phyloP scores from a whole-genome alignment of 2,797 vertebrate genomes.

The Cebuella pygmaea region DNA sequence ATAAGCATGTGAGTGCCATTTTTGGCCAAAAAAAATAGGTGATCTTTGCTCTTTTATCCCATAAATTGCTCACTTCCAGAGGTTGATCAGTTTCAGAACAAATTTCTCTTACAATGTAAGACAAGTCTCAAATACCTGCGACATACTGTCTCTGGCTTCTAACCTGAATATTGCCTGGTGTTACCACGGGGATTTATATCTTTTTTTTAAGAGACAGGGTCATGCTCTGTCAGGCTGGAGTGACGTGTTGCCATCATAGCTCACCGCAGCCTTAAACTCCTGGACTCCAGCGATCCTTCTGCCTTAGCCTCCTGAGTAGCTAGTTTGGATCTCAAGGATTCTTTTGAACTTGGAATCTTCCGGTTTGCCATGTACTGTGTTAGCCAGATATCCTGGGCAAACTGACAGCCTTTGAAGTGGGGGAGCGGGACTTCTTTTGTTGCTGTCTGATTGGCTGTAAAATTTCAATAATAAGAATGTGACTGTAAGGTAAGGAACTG shows the following conservation, averaged over 20 bases:
- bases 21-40: not conserved
- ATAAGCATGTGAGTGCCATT: not conserved
- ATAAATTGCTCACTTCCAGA: not conserved
- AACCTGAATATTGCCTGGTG: not conserved
- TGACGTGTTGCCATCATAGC: not conserved
- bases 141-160: not conserved
- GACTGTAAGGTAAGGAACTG: not conserved
- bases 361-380: not conserved
- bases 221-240: not conserved
- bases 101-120: not conserved
- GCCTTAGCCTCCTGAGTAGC: not conserved
- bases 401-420: not conserved
- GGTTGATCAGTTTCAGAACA: not conserved
- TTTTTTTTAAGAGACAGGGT: not conserved
- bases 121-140: not conserved
- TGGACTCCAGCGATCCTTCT: not conserved
- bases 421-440: not conserved
- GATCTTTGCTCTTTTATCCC: not conserved
- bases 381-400: not conserved
- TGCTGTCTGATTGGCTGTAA: not conserved
- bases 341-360: constrained; percentile 26
- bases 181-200: not conserved
- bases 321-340: not conserved
- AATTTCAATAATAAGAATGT: not conserved
- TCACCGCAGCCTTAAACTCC: not conserved